Conservation (phyloP, 2,888 invertebrate species). For the Chymomyza fuscimana region DNA sequence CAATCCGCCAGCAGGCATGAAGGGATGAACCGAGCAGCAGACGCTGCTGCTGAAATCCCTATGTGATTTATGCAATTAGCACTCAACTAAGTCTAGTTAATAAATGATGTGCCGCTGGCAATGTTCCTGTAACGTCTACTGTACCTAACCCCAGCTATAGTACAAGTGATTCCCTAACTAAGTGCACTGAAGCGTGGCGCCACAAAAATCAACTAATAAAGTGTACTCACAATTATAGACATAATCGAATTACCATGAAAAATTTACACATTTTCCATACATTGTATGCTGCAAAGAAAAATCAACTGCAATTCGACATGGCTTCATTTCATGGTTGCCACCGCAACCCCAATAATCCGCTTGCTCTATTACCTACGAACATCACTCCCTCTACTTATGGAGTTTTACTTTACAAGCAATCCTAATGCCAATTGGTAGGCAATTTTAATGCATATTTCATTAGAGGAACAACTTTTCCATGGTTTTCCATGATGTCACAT, state of each 20-base stretch:
- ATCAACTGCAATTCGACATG: constrained; percentile 52
- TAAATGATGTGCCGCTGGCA: constrained; percentile 61
- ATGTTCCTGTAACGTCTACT: background rate
- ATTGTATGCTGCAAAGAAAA: constrained; percentile 34
- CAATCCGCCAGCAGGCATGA: background rate
- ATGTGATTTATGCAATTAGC: constrained; percentile 74
- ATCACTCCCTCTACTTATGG: constrained; percentile 24
- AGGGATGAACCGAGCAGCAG: constrained; percentile 9
- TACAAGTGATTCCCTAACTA: background rate
- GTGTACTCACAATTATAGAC: constrained; percentile 30
- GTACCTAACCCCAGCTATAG: too few relatives aligned
- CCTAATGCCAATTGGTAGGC: constrained; percentile 55
- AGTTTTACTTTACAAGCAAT: constrained; percentile 46
- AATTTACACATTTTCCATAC: constrained; percentile 34
- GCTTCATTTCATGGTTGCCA: constrained; percentile 26
- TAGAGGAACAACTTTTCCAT: constrained; percentile 39
- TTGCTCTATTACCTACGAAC: background rate
- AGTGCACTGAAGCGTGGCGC: constrained; percentile 48
- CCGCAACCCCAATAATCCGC: background rate
- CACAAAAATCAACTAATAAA: constrained; percentile 49
- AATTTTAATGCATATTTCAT: constrained; percentile 72
- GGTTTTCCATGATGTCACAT: constrained; percentile 37
- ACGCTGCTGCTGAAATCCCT: constrained; percentile 65
- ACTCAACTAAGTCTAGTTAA: constrained; percentile 67
- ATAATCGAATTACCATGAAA: constrained; percentile 43